These are phyloP conservation scores for Epizoanthus illoricatus DNA, from an alignment of 92 coral and sea anemone species.

Conservation along the genomic window DNA sequence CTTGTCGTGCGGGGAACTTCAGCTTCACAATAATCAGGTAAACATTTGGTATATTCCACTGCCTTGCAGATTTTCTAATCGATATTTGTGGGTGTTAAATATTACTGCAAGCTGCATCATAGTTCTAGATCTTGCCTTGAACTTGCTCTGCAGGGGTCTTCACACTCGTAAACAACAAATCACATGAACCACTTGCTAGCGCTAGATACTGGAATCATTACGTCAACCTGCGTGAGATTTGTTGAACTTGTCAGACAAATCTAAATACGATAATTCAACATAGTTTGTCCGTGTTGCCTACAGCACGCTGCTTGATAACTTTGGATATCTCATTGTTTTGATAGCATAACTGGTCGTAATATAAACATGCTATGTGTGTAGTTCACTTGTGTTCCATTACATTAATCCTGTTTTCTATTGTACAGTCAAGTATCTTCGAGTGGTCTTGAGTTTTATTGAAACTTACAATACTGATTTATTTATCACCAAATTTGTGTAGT, in stretches of 20 bases:
- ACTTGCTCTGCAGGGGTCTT: constrained; percentile 26
- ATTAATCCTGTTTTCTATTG: background rate
- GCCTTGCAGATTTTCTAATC: constrained; percentile 6
- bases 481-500: background rate
- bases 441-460: background rate
- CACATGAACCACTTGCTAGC: background rate
- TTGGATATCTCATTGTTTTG: constrained; percentile 4
- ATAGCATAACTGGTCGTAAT: background rate
- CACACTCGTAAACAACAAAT: background rate
- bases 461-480: background rate
- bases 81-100: constrained; percentile 12
- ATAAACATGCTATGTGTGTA: background rate
- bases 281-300: background rate
- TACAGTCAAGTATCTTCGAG: constrained; percentile 2
- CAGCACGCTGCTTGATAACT: background rate
- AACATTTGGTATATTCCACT: background rate
- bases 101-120: background rate
- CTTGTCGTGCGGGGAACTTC: constrained; percentile 3
- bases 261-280: too few species aligned
- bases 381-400: constrained; percentile 8
- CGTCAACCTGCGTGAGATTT: background rate
- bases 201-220: background rate
- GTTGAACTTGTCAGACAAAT: background rate
- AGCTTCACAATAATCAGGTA: constrained; percentile 14
- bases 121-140: background rate